These are phyloP conservation scores for Amblyornis subalaris DNA, from an alignment of 2,113 vertebrate species.

Conservation along the genomic window DNA sequence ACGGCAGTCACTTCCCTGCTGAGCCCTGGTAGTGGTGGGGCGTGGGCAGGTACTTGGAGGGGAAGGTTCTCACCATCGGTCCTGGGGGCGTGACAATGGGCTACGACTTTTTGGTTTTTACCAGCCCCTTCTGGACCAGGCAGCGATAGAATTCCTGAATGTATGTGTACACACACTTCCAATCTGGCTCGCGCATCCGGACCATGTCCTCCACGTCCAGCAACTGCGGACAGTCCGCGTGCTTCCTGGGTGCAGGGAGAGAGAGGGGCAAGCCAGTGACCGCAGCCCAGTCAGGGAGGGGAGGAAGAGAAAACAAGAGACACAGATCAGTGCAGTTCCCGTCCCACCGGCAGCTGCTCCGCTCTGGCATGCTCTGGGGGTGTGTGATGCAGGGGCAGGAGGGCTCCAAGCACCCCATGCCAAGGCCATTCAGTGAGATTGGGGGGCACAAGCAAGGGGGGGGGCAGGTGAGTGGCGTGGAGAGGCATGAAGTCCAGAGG, in stretches of 20 bases:
- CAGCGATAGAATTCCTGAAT: slow-evolving; percentile 99
- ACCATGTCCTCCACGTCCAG: slow-evolving; percentile 99
- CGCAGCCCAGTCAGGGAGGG: slow-evolving; percentile 68
- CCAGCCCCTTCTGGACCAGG: slow-evolving; percentile 98
- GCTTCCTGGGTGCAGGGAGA: slow-evolving; percentile 84
- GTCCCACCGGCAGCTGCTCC: slow-evolving; percentile 56
- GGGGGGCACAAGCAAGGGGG: slow-evolving; percentile 23
- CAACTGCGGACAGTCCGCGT: slow-evolving; percentile 96
- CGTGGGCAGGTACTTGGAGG: background rate
- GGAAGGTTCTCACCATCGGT: slow-evolving; percentile 76
- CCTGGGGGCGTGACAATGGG: slow-evolving; percentile 61
- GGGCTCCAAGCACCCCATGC: background rate
- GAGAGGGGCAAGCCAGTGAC: slow-evolving; percentile 77
- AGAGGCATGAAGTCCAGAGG: slow-evolving; percentile 58
- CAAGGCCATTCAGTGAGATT: slow-evolving; percentile 62
- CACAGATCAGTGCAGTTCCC: slow-evolving; percentile 74
- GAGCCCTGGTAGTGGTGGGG: background rate
- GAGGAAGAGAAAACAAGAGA: slow-evolving; percentile 64
- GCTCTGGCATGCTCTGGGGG: slow-evolving; percentile 70
- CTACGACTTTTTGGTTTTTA: slow-evolving; percentile 99
- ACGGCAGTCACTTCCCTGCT: background rate
- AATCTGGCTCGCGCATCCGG: slow-evolving; percentile 98
- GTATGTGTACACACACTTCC: slow-evolving; percentile 99
- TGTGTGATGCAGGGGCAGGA: slow-evolving; percentile 57
- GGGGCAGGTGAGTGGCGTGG: slow-evolving; percentile 20